phyloP scores from a whole-genome alignment of 2,888 invertebrate species.

The Antheraea yamamai region DNA sequence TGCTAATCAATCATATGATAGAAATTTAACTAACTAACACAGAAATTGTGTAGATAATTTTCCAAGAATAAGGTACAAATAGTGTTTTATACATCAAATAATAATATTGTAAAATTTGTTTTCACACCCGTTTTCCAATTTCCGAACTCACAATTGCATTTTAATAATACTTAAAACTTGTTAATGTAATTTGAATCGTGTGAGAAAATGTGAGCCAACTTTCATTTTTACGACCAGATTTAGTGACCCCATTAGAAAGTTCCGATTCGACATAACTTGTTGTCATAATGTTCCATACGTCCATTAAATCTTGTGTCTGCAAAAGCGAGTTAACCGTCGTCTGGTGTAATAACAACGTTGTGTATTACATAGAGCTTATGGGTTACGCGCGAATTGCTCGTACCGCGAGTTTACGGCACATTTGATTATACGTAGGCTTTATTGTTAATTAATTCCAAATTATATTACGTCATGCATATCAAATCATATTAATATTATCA shows the following conservation, averaged over 20 bases:
- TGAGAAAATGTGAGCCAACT: background rate
- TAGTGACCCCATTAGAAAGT: constrained; percentile 14
- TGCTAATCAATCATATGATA: too few species aligned
- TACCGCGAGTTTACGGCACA: constrained; percentile 32
- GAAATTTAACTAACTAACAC: too few species aligned
- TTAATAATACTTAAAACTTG: background rate
- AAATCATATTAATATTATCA: background rate
- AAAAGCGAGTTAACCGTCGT: constrained; percentile 47
- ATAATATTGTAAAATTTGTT: too few species aligned
- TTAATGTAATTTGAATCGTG: background rate
- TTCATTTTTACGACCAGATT: constrained; percentile 11
- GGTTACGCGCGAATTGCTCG: constrained; percentile 54
- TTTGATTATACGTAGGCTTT: background rate
- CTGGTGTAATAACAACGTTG: constrained; percentile 49
- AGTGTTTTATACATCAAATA: too few species aligned
- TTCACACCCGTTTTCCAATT: background rate
- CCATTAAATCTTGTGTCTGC: constrained; percentile 42
- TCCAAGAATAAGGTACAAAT: too few species aligned
- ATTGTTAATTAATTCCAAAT: constrained; percentile 1
- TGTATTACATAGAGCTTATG: constrained; percentile 55
- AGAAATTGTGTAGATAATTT: too few species aligned
- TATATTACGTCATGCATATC: background rate
- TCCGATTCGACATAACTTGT: constrained; percentile 12
- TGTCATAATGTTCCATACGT: constrained; percentile 22
- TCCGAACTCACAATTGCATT: background rate